phyloP scores from a whole-genome alignment of 23 tunicate species.

The Styela plicata region DNA sequence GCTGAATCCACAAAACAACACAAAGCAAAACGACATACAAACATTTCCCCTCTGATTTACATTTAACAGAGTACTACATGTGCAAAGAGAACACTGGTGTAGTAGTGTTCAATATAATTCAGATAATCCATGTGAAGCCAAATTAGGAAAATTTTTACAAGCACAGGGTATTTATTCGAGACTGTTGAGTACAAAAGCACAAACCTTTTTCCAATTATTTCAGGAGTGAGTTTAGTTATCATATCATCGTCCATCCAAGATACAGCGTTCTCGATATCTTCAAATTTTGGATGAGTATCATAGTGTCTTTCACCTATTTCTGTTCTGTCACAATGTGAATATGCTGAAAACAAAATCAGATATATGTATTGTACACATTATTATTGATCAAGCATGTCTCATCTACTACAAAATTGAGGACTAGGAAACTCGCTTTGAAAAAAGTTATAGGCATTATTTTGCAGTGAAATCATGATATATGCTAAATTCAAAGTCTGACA shows the following conservation, averaged over 20 bases:
- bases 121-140: too few relatives aligned
- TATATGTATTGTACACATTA: too few relatives aligned
- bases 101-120: not conserved
- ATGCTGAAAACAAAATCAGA: conserved; percentile 44
- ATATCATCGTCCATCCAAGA: conserved; percentile 93
- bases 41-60: too few relatives aligned
- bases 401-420: too few relatives aligned
- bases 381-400: too few relatives aligned
- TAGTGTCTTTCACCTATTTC: conserved; percentile 67
- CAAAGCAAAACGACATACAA: too few relatives aligned
- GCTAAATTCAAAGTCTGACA: too few relatives aligned
- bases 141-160: not conserved
- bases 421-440: too few relatives aligned
- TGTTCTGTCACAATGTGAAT: conserved; percentile 81
- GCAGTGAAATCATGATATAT: too few relatives aligned
- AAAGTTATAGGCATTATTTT: too few relatives aligned
- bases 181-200: not conserved
- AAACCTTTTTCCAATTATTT: conserved; percentile 71
- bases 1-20: too few relatives aligned
- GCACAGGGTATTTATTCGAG: not conserved
- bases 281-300: conserved; percentile 69
- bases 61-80: not conserved
- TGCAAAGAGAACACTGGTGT: not conserved
- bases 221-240: conserved; percentile 81
- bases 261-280: conserved; percentile 61